These are phyloP conservation scores for Spea bombifrons DNA, from an alignment of 2,113 vertebrate genomes.

Conservation along the genomic window DNA sequence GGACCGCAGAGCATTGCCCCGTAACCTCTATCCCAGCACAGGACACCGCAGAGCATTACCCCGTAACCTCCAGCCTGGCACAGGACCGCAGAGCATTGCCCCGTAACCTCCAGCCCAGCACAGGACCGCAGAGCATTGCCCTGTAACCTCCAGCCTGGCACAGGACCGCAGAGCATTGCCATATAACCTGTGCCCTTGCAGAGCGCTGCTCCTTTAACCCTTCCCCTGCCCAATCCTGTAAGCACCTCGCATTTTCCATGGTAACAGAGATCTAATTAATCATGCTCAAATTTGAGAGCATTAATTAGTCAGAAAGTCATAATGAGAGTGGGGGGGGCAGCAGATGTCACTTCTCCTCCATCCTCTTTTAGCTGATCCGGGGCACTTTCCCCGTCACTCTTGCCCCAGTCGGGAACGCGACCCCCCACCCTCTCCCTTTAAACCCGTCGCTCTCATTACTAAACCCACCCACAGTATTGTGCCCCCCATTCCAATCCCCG, in stretches of 20 bases:
- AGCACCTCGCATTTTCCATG: slow-evolving; percentile 29
- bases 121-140: neutral
- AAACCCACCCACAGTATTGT: too few relatives aligned
- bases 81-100: neutral
- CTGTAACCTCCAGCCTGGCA: neutral
- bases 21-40: neutral
- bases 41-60: neutral
- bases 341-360: slow-evolving; percentile 26
- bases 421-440: neutral
- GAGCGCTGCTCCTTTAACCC: slow-evolving; percentile 15
- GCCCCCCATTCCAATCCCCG: too few relatives aligned
- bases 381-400: neutral
- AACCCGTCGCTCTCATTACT: neutral
- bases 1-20: neutral
- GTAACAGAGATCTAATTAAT: slow-evolving; percentile 38
- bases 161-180: neutral
- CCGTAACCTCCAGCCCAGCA: neutral
- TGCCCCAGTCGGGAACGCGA: too few relatives aligned
- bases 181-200: neutral
- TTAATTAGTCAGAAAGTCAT: slow-evolving; percentile 43
- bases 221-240: neutral
- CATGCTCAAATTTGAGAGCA: slow-evolving; percentile 39
- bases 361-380: slow-evolving; percentile 6
- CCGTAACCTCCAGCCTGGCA: neutral
- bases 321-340: slow-evolving; percentile 27